Percentiles rank a stretch among this genome's conserved stretches.
phyloP scores from a whole-genome alignment of 1,140 invertebrate genomes.

The Protaetia brevitarsis region DNA sequence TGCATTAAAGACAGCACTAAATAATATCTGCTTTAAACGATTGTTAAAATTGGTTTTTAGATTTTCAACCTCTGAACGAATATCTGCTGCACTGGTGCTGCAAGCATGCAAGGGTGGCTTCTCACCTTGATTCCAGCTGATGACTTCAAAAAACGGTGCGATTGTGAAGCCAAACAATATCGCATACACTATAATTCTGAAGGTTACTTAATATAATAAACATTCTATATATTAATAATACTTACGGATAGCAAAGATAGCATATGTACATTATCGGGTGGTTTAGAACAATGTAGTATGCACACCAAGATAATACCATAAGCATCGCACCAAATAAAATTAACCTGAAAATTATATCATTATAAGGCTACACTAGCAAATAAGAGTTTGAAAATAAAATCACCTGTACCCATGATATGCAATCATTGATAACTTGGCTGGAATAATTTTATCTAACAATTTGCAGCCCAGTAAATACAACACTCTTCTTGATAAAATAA shows the following conservation, averaged over 20 bases:
- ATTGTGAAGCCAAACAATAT: constrained; percentile 77
- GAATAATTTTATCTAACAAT: constrained; percentile 38
- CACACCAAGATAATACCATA: constrained; percentile 63
- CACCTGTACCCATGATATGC: constrained; percentile 23
- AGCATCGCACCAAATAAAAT: constrained; percentile 43
- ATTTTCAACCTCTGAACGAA: constrained; percentile 81
- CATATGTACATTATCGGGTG: constrained; percentile 72
- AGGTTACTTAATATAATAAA: constrained; percentile 34
- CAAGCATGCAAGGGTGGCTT: constrained; percentile 58
- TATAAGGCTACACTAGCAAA: neutral
- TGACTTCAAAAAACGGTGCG: constrained; percentile 67
- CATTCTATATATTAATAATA: constrained; percentile 43
- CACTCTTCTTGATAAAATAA: constrained; percentile 75
- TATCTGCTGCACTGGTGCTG: constrained; percentile 63
- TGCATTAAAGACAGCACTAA: constrained; percentile 83
- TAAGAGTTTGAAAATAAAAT: constrained; percentile 7
- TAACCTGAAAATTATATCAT: constrained; percentile 31
- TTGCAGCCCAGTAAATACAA: constrained; percentile 53
- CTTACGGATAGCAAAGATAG: constrained; percentile 89
- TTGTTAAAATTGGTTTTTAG: constrained; percentile 84
- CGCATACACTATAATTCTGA: constrained; percentile 77
- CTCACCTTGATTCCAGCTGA: constrained; percentile 42
- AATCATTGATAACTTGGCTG: constrained; percentile 32
- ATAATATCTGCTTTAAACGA: constrained; percentile 84
- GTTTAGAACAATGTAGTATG: constrained; percentile 67